These are phyloP conservation scores for Hylaea fasciaria DNA, from an alignment of 2,888 invertebrate genomes.

Conservation along the genomic window DNA sequence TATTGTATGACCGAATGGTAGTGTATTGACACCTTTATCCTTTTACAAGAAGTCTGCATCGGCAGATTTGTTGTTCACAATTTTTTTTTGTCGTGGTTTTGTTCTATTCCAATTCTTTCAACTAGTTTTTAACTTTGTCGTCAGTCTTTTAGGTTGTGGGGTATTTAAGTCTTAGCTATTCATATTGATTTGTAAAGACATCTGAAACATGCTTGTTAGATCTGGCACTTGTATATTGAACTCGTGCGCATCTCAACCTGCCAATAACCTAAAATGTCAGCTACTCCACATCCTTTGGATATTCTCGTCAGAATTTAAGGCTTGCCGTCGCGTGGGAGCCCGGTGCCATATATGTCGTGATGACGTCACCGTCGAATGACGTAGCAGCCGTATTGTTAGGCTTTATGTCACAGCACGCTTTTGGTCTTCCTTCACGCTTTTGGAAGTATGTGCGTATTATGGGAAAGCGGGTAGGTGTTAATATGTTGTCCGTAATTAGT, in stretches of 20 bases:
- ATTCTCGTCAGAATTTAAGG: slow-evolving; percentile 23
- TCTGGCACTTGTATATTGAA: not conserved
- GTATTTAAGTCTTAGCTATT: no score
- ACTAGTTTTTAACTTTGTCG: no score
- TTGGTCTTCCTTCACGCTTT: slow-evolving; percentile 20
- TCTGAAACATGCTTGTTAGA: no score
- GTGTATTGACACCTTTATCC: no score
- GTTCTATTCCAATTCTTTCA: no score
- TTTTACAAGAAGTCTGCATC: no score
- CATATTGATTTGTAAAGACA: no score
- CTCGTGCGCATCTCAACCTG: slow-evolving; percentile 2
- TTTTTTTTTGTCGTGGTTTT: no score
- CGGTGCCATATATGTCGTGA: slow-evolving; percentile 54
- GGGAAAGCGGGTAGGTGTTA: slow-evolving; percentile 31
- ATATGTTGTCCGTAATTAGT: slow-evolving; percentile 30
- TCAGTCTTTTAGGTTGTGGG: no score
- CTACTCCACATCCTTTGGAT: slow-evolving; percentile 12
- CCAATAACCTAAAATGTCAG: slow-evolving; percentile 6
- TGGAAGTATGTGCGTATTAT: slow-evolving; percentile 29
- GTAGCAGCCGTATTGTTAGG: slow-evolving; percentile 39
- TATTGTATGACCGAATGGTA: no score
- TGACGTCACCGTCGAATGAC: slow-evolving; percentile 60
- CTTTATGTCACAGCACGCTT: slow-evolving; percentile 34
- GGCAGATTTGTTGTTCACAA: no score
- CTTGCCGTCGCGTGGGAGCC: slow-evolving; percentile 57